phyloP scores from a whole-genome alignment of 2,888 invertebrate genomes.

The Odontothrips loti region DNA sequence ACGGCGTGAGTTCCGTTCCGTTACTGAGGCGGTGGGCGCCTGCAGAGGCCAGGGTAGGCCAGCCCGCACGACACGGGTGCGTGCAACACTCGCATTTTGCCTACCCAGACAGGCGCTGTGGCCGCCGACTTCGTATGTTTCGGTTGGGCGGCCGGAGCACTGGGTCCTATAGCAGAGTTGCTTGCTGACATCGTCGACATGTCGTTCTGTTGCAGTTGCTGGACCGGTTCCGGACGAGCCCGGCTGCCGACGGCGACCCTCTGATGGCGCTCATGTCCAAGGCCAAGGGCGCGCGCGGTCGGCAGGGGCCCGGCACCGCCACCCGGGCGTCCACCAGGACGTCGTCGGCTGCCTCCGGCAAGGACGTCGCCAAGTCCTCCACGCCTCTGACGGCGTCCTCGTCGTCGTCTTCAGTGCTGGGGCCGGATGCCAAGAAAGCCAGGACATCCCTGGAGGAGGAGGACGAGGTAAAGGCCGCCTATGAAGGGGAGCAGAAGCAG shows the following conservation, averaged over 20 bases:
- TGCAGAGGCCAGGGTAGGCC: no score
- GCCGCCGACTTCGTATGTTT: no score
- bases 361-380: background rate
- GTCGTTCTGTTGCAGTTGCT: slow-evolving; percentile 50
- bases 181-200: no score
- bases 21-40: no score
- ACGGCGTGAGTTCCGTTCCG: no score
- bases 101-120: no score
- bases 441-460: background rate
- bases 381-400: no score
- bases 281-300: slow-evolving; percentile 26
- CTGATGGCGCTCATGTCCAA: slow-evolving; percentile 50
- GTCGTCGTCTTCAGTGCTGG: no score
- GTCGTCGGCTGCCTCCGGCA: background rate
- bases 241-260: slow-evolving; percentile 51
- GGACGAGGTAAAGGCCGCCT: background rate
- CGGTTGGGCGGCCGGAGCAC: no score
- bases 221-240: slow-evolving; percentile 55
- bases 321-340: background rate
- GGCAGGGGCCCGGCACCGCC: background rate
- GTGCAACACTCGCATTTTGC: no score
- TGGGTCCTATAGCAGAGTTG: no score
- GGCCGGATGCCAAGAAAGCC: background rate
- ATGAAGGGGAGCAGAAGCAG: background rate
- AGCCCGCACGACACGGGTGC: no score